Base-by-base conservation (phyloP, 1,140 invertebrate species). In the Kradibia gibbosae region DNA sequence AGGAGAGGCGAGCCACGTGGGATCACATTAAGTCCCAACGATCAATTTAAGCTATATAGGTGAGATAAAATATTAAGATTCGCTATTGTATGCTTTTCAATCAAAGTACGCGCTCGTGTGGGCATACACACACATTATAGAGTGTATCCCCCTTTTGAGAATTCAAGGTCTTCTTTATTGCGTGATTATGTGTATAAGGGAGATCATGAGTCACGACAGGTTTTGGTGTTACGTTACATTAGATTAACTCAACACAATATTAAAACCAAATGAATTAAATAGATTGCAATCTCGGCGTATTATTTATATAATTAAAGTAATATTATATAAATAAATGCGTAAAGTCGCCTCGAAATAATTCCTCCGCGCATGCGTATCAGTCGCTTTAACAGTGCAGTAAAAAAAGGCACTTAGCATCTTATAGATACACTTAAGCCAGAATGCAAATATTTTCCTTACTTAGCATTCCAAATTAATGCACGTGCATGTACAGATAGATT, bases 121-220 rank as follows among this genome's bases (percentile, higher is more conserved):
- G 3, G 15, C n/a, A 25, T 3, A 34, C 28, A 10, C 50, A 53
- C 4, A 53, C 50, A 20, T 53, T 3, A 17, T 10, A 13, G 10
- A 22, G 10, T 36, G 65, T 20, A 67, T 70, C 3, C n/a, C 25
- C 70, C 3, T 55, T 55, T 31, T 34, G 48, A 7, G n/a, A 73
- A 53, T 22, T 45, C 48, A 73, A 73, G 48, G 17, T 73, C n/a
- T 72, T 17, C 2, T 5, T 15, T 28, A 53, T 72, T 50, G 15
- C 39, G 67, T 71, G 67, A 71, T 71, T 71, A 71, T 42, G 17
- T 71, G 20, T 22, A 25, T 25, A n/a, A 71, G 45, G 1, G 15
- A 50, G 13, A 72, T 31, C 45, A 31, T 50, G 67, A 70, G 36
- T 70, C 57, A 45, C 31, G 15, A 13, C 0, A 25, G 20, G n/a